Evolutionary conservation across 2,888 invertebrate genomes (phyloP), one percentile per base, ranked within the genome.

Genomic region (Tigriopus californicus): DNA sequence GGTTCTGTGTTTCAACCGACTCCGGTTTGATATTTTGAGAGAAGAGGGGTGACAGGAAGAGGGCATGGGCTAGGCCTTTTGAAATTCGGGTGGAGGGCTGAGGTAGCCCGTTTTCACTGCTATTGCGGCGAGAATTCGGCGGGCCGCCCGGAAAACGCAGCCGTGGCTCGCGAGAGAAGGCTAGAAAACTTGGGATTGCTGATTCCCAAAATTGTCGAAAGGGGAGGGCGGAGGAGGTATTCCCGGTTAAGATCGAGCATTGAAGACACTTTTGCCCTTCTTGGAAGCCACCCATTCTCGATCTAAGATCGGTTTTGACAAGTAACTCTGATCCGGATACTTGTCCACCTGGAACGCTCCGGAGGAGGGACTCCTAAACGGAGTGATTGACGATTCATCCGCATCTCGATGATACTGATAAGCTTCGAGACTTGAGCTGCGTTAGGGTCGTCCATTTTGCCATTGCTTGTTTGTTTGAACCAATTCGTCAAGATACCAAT

Each of bases 401-500:
- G 25, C 15, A 1, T 52, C 52, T 6, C 33, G 25, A 25, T 20
- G 52, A 33, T 33, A 33, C 8, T 33, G 33, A 33, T 33, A 33
- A n/a, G 33, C 33, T 33, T 33, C 33, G 33, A 33, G 33, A 33
- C 33, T n/a, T 33, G 33, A 33, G 33, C 33, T 8, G 33, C 3
- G 8, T 33, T 5, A 8, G 33, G 33, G 20, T 49, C 49, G 5
- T 42, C 46, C 18, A 20, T n/a, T n/a, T n/a, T 20, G 20, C 56
- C 56, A 56, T 12, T 46, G 56, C 22, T 56, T 56, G 56, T 6
- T 46, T 18, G 5, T 41, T n/a, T 42, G 44, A 56, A 20, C 56
- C 56, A 56, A 46, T 56, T n/a, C 56, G 33, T 56, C 56, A 20
- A 42, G 15, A 25, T 56, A 56, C 56, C 56, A 56, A 46, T 56